A percentile compares a stretch with the other conserved stretches of the same genome.
Evolutionary conservation across 2,113 vertebrate species (phyloP).

Genomic region (Pavo muticus): DNA sequence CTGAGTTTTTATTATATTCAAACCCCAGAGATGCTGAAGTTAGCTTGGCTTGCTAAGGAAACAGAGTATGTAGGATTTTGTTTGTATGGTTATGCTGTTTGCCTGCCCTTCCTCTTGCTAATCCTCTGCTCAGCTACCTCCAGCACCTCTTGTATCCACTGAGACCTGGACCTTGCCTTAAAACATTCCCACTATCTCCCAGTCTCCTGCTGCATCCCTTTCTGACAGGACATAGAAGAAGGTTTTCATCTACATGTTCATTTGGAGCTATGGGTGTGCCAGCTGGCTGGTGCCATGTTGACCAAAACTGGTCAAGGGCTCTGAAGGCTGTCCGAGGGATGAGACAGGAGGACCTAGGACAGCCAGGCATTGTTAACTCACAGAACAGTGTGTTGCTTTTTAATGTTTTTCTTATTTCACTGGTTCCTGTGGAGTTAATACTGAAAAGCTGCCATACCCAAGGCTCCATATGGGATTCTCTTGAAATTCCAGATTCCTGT

Average conservation of each 20-base stretch:
- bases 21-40: neutral
- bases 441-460: neutral
- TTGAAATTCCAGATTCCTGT: constrained; percentile 47
- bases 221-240: accelerated
- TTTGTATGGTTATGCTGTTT: neutral
- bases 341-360: neutral
- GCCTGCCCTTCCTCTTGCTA: neutral
- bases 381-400: constrained; percentile 32
- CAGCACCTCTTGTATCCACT: accelerated
- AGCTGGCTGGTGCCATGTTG: neutral
- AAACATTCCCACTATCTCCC: neutral
- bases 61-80: neutral
- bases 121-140: neutral
- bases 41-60: neutral
- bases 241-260: neutral
- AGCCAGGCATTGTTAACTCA: neutral
- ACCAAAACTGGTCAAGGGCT: neutral
- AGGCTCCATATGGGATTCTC: neutral
- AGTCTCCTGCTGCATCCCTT: neutral
- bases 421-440: neutral
- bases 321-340: neutral
- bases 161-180: neutral
- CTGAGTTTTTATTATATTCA: neutral
- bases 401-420: constrained; percentile 7
- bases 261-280: accelerated